Evolutionary conservation across 2,888 invertebrate genomes (phyloP), one percentile per base, ranked within the genome.

Genomic region (Allophyes oxyacanthae): DNA sequence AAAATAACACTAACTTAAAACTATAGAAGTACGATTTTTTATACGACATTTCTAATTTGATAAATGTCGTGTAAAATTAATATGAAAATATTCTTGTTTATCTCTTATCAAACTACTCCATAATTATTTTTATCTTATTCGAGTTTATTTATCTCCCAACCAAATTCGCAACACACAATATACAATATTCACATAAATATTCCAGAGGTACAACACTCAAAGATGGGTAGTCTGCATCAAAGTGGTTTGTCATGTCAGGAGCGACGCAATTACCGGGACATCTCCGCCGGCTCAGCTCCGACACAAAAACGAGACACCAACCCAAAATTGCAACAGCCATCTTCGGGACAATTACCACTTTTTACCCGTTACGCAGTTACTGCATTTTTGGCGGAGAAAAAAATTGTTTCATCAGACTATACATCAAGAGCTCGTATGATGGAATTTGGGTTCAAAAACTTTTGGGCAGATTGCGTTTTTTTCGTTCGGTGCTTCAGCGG

Each of bases 321-420:
- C 81, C 82, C 82, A 83, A 89, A 88, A 89, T 90, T 89, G 85
- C 88, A 81, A 77, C 83, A 71, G 81, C 83, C 83, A 81, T 86
- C 81, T 81, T 79, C 79, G 77, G 78, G 78, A 81, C 84, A 87
- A 87, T 90, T 89, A 89, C 87, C 79, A 80, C 79, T 89, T 90
- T 89, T 90, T 89, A 81, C 76, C 71, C 72, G 73, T 73, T 81
- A 84, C 80, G 82, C 79, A 79, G 79, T 81, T 79, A 82, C 84
- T 85, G 82, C 77, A 84, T 83, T 77, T 82, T 79, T 75, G 79
- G 65, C 52, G 38, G 44, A 52, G 44, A 71, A 82, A 80, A 81
- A 81, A 79, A 76, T 55, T 56, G 63, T 75, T 72, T 63, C 77
- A 75, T 76, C 72, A 69, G 61, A 51, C 68, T 50, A 63, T 78